phyloP scores from a whole-genome alignment of 2,888 invertebrate genomes.

The Sycophila texana region DNA sequence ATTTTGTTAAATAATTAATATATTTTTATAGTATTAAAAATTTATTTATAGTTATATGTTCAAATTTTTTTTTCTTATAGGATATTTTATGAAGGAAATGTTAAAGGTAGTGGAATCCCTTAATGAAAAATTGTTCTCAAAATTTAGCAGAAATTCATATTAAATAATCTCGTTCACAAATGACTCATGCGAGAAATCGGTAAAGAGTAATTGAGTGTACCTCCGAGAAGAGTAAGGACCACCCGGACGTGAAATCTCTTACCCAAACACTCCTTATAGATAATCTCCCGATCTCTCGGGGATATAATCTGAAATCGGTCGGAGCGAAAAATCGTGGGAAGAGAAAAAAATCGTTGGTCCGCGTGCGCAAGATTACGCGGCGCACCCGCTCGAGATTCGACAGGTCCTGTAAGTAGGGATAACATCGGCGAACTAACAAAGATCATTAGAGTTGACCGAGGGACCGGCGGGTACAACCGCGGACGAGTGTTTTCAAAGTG shows the following conservation, averaged over 20 bases:
- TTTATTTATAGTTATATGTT: too few species aligned
- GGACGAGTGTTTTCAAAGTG: constrained; percentile 42
- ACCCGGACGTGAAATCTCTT: constrained; percentile 17
- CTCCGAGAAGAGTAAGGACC: constrained; percentile 12
- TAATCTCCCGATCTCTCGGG: constrained; percentile 32
- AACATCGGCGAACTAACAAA: constrained; percentile 21
- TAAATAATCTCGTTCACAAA: neutral
- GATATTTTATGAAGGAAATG: too few species aligned
- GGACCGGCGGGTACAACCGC: neutral
- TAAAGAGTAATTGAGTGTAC: too few species aligned
- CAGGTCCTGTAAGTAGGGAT: constrained; percentile 25
- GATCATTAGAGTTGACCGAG: constrained; percentile 44
- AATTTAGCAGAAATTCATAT: too few species aligned
- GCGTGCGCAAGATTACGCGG: neutral
- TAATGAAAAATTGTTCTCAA: too few species aligned
- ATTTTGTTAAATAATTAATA: too few species aligned
- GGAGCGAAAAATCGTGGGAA: constrained; percentile 47
- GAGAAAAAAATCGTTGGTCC: constrained; percentile 31
- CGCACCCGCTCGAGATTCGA: constrained; percentile 26
- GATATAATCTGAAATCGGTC: constrained; percentile 13
- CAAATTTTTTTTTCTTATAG: too few species aligned
- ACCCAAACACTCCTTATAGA: constrained; percentile 15
- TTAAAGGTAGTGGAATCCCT: too few species aligned
- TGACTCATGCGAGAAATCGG: too few species aligned
- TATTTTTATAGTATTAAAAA: too few species aligned